Base-by-base conservation (phyloP, 35 echinoderm and acorn worm species). In the Hemicentrotus pulcherrimus region DNA sequence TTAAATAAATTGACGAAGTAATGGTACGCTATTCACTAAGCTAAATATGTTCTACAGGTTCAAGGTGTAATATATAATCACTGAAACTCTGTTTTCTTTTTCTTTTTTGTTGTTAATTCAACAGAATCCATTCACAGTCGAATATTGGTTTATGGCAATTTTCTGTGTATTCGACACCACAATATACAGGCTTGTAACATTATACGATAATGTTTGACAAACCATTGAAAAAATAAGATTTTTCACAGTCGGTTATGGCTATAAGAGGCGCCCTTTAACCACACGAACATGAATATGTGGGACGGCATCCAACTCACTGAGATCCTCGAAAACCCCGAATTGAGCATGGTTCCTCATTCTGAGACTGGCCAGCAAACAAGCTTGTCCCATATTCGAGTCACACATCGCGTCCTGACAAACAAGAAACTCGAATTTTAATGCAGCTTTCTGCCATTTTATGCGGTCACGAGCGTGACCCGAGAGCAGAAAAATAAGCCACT, bases 381-480 rank as follows among this genome's bases (percentile, higher is more conserved):
- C 88, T 47, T 90, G 88, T 90, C 88, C 88, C 88, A 90, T 47
- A 90, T 90, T 90, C 46, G 9, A 33, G 88, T 33, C 88, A 90
- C 46, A 33, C 32, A 45, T 90, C 32, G 88, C 32, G 0, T 47
- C 88, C 32, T 45, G 88, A 18, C 88, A 90, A 90, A 90, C 88
- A 90, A 90, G 32, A 47, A 47, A 90, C 88, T 90, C 46, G 88
- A 90, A 33, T 90, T 90, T 47, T 90, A 90, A 33, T 90, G 32
- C 88, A 47, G 32, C 88, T 90, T 90, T 90, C 88, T 90, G 32
- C 32, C 88, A 90, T 90, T 90, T 47, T 90, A 90, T 45, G 88
- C 46, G 88, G 46, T 33, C 88, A 47, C 32, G 46, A 90, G 32
- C 88, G 88, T 90, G 88, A 90, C 88, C 32, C 9, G 88, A 90